Evolutionary conservation across 2,113 vertebrate species (phyloP).

Genomic region (Ivindomyrus marchei): DNA sequence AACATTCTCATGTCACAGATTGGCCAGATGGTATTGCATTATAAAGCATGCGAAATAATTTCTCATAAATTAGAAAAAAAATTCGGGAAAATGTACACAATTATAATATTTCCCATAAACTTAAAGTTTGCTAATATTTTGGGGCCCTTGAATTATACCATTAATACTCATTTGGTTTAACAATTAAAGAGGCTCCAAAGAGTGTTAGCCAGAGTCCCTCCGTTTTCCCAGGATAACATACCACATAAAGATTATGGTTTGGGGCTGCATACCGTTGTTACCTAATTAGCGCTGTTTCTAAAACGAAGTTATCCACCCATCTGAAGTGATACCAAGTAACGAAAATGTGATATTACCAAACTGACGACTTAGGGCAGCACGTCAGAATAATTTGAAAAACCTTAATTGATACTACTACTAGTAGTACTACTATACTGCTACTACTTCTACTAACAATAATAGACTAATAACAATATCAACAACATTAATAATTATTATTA

Average conservation of each 20-base stretch:
- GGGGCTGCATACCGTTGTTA: neutral
- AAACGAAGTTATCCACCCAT: neutral
- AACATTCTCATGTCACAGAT: neutral
- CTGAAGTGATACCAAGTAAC: neutral
- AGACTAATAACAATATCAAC: neutral
- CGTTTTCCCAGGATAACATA: neutral
- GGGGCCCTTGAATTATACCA: neutral
- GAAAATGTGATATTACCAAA: neutral
- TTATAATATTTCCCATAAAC: neutral
- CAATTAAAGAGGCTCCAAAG: neutral
- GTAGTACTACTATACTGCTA: neutral
- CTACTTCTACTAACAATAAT: neutral
- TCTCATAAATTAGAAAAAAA: neutral
- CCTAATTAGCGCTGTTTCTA: neutral
- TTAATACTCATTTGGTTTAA: neutral
- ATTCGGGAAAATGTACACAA: neutral
- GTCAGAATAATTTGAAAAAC: neutral
- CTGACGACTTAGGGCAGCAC: neutral
- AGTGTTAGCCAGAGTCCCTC: neutral
- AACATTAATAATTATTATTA: neutral
- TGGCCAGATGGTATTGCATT: neutral
- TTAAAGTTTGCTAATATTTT: neutral
- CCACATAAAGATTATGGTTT: neutral
- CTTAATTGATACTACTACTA: neutral
- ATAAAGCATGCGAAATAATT: neutral